phyloP scores from a whole-genome alignment of 2,888 invertebrate genomes.

The Euclidia mi region DNA sequence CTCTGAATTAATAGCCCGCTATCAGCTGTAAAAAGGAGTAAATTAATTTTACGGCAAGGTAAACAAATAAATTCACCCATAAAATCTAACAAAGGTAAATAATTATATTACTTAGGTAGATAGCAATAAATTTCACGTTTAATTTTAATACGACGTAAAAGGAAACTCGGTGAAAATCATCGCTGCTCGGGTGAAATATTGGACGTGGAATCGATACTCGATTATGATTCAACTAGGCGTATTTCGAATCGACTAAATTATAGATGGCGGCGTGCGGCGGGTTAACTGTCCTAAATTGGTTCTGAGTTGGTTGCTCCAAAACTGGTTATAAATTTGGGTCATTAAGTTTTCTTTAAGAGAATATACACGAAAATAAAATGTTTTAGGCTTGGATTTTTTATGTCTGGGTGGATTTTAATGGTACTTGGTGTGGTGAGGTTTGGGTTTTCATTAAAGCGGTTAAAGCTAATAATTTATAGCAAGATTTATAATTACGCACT shows the following conservation, averaged over 20 bases:
- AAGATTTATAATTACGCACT: too few species aligned
- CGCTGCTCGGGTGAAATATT: conserved; percentile 22
- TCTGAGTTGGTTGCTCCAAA: background rate
- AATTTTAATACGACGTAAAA: conserved; percentile 18
- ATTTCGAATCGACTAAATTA: conserved; percentile 9
- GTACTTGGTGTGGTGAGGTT: too few species aligned
- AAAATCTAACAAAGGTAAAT: conserved; percentile 9
- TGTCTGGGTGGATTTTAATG: too few species aligned
- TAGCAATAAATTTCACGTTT: conserved; percentile 16
- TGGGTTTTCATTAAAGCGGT: too few species aligned
- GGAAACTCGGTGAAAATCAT: conserved; percentile 8
- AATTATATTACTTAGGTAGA: background rate
- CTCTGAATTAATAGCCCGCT: too few species aligned
- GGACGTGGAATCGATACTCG: conserved; percentile 38
- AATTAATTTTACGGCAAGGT: background rate
- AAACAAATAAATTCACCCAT: conserved; percentile 2
- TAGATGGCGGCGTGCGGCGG: too few species aligned
- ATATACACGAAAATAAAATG: too few species aligned
- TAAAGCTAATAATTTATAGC: too few species aligned
- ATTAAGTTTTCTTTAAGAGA: too few species aligned
- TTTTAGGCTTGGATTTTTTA: too few species aligned
- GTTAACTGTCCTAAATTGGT: conserved; percentile 17
- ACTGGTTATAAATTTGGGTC: too few species aligned
- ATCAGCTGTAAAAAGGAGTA: background rate
- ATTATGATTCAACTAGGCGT: conserved; percentile 32